Conservation (phyloP, 1,140 invertebrate genomes). For the Amyelois transitella region DNA sequence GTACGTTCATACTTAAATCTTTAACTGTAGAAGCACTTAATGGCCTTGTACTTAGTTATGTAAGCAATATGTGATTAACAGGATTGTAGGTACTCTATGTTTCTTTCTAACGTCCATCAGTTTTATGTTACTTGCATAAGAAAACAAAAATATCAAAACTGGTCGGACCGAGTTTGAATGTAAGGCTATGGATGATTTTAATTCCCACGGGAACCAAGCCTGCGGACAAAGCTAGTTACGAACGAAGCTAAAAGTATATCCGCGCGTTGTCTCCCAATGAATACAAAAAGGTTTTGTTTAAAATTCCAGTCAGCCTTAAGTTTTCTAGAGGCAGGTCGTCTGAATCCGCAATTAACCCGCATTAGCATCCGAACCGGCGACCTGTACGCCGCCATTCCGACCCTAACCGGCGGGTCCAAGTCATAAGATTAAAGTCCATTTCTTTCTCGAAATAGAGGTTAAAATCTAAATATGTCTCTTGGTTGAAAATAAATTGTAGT, state of each 20-base stretch:
- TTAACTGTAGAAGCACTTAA: background rate
- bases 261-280: background rate
- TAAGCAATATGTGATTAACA: too few species aligned
- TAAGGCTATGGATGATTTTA: too few species aligned
- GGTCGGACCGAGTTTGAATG: too few species aligned
- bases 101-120: too few species aligned
- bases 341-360: conserved; percentile 47
- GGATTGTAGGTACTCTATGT: too few species aligned
- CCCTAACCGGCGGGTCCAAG: background rate
- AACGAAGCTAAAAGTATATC: background rate
- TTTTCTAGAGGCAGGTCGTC: conserved; percentile 37
- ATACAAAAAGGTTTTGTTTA: conserved; percentile 16
- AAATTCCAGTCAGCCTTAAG: conserved; percentile 27
- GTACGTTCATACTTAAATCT: background rate
- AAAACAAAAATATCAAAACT: too few species aligned
- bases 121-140: too few species aligned
- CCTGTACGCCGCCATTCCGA: conserved; percentile 7
- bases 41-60: background rate
- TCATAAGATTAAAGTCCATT: background rate
- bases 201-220: too few species aligned
- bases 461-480: too few species aligned
- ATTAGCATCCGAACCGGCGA: conserved; percentile 44
- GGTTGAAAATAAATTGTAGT: too few species aligned
- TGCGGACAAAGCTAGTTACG: too few species aligned
- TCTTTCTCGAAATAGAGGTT: background rate